Conservation (phyloP, 2,113 vertebrate genomes). For the Eira barbara region DNA sequence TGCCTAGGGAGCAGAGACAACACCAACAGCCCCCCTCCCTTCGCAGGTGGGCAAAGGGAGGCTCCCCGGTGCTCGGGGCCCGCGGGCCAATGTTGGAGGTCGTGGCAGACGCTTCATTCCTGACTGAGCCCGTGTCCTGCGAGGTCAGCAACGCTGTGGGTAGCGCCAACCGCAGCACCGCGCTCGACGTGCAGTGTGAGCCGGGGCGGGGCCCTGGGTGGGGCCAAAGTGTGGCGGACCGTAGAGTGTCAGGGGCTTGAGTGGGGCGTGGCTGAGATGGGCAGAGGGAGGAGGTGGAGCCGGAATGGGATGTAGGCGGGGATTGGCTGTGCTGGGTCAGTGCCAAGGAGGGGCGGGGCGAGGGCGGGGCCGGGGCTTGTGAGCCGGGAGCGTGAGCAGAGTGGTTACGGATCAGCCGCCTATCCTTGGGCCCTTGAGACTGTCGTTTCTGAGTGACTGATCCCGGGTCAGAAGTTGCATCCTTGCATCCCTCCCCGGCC, state of each 20-base stretch:
- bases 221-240: neutral
- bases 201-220: neutral
- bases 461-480: neutral
- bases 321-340: neutral
- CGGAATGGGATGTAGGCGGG: neutral
- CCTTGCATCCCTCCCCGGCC: neutral
- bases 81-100: slow-evolving; percentile 90
- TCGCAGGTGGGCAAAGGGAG: slow-evolving; percentile 92
- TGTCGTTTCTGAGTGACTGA: neutral
- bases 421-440: too few species aligned
- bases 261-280: neutral
- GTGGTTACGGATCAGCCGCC: neutral
- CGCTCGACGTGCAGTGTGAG: slow-evolving; percentile 93
- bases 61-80: slow-evolving; percentile 87
- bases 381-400: accelerated
- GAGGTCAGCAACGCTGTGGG: slow-evolving; percentile 94
- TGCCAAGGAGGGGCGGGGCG: neutral
- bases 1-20: neutral
- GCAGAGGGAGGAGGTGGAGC: too few species aligned
- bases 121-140: slow-evolving; percentile 93
- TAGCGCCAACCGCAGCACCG: slow-evolving; percentile 92
- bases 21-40: neutral
- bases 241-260: accelerated
- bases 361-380: neutral
- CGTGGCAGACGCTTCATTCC: slow-evolving; percentile 90